A percentile compares a stretch with the other conserved stretches of the same genome.
Conservation (phyloP, 2,797 vertebrate species). For the Oceanodroma leucorhoa region DNA sequence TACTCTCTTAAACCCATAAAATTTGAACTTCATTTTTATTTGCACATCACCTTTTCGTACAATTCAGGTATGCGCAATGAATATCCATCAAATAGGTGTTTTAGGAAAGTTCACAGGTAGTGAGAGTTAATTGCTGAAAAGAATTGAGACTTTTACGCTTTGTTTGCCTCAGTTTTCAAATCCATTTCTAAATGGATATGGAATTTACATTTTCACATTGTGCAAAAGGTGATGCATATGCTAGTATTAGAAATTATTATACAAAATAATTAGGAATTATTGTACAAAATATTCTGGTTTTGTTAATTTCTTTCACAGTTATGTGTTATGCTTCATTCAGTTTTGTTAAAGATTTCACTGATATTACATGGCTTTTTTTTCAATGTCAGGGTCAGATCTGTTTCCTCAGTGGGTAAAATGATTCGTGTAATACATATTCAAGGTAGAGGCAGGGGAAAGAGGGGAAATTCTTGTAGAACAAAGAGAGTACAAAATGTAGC, state of each 20-base stretch:
- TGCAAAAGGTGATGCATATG: not conserved
- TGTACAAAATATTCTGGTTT: not conserved
- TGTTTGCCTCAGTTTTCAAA: not conserved
- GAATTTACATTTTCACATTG: not conserved
- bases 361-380: not conserved
- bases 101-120: not conserved
- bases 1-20: not conserved
- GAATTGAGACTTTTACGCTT: not conserved
- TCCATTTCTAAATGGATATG: not conserved
- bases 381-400: not conserved
- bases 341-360: not conserved
- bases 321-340: not conserved
- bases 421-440: not conserved
- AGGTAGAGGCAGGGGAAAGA: not conserved
- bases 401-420: not conserved
- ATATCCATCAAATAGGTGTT: not conserved
- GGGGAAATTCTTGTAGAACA: not conserved
- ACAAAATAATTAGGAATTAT: not conserved
- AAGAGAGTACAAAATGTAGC: not conserved
- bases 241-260: not conserved
- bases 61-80: not conserved
- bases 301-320: not conserved
- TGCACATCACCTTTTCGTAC: not conserved
- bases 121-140: not conserved
- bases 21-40: not conserved